Conservation (phyloP, 2,113 vertebrate species). For the Hippolais icterina region DNA sequence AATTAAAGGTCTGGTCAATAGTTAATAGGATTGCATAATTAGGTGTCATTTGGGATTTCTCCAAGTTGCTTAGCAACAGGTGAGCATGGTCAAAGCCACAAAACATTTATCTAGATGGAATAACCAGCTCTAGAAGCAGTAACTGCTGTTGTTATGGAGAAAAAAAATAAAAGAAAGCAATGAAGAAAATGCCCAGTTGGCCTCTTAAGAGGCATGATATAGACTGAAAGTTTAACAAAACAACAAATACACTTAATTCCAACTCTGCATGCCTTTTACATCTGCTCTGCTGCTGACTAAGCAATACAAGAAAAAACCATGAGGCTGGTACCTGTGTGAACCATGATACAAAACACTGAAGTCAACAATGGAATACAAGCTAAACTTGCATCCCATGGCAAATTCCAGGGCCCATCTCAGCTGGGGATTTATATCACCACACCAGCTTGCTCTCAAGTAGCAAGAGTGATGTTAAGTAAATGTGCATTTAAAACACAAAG, state of each 20-base stretch:
- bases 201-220: not conserved
- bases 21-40: slow-evolving; percentile 13
- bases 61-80: slow-evolving; percentile 36
- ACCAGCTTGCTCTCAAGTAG: not conserved
- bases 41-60: slow-evolving; percentile 19
- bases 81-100: not conserved
- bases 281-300: not conserved
- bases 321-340: not conserved
- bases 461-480: not conserved
- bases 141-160: not conserved
- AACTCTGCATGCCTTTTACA: not conserved
- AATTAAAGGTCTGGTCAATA: slow-evolving; percentile 18
- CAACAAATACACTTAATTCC: not conserved
- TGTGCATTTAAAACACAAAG: not conserved
- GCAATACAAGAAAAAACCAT: not conserved
- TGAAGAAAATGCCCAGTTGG: not conserved
- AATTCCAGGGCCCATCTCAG: not conserved
- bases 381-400: not conserved
- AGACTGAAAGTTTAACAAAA: not conserved
- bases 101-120: not conserved
- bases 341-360: not conserved
- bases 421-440: not conserved
- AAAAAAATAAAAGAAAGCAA: not conserved
- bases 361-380: not conserved
- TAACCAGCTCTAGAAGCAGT: not conserved